phyloP scores from a whole-genome alignment of 2,797 vertebrate species.

The Falco berigora region DNA sequence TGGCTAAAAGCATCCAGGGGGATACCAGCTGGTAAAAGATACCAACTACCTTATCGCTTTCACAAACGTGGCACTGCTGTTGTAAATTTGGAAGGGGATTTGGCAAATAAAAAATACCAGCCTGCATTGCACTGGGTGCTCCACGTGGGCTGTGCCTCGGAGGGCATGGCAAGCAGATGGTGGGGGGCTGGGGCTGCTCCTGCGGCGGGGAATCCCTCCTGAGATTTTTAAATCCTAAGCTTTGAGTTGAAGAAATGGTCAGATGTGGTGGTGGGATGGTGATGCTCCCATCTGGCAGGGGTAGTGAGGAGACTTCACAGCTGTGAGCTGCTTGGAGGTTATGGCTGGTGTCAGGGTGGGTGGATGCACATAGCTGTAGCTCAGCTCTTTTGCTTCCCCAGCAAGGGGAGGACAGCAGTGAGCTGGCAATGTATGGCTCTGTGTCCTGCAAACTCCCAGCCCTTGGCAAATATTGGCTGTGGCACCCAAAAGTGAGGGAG shows the following conservation, averaged over 20 bases:
- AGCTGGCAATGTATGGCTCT: neutral
- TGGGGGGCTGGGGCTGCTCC: neutral
- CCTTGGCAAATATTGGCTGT: neutral
- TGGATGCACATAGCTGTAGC: neutral
- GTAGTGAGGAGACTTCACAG: neutral
- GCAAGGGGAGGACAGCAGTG: neutral
- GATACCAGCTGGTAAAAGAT: neutral
- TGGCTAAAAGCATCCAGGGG: neutral
- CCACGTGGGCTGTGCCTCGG: neutral
- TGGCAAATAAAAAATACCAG: neutral
- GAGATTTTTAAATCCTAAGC: neutral
- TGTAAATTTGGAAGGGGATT: neutral
- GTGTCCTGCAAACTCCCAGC: neutral
- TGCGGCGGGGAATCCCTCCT: neutral
- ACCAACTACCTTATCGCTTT: neutral
- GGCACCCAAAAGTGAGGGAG: neutral
- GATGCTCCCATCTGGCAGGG: neutral
- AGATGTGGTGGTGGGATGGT: neutral
- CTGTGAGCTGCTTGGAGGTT: neutral
- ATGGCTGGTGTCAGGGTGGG: accelerated
- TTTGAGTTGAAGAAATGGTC: neutral
- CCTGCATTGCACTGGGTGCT: neutral
- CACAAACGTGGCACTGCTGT: neutral
- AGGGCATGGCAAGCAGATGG: neutral
- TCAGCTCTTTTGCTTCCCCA: neutral